Percentiles rank a stretch among this genome's conserved stretches.
Conservation (phyloP, 2,888 invertebrate genomes). For the Drosophila demipolita region DNA sequence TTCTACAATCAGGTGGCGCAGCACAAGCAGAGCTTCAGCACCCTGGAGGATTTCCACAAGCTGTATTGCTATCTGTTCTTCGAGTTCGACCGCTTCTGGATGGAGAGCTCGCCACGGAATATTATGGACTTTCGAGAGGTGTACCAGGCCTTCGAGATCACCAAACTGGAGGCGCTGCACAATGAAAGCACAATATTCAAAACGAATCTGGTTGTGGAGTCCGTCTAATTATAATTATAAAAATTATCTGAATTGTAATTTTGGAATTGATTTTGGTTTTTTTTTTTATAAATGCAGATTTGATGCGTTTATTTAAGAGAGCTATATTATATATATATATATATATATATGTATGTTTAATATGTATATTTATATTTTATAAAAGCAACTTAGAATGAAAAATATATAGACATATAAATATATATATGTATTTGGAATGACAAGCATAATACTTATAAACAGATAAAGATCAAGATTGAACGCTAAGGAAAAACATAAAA, state of each 20-base stretch:
- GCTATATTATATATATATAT: conserved; percentile 49
- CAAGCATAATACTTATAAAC: conserved; percentile 63
- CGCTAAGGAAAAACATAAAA: conserved; percentile 43
- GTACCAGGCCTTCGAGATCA: conserved; percentile 93
- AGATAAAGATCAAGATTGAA: conserved; percentile 59
- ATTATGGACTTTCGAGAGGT: conserved; percentile 98
- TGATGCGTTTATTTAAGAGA: conserved; percentile 76
- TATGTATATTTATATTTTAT: conserved; percentile 64
- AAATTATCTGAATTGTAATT: neutral
- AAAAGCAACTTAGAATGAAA: conserved; percentile 26
- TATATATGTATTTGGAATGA: conserved; percentile 57
- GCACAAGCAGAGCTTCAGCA: conserved; percentile 87
- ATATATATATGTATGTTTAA: conserved; percentile 56
- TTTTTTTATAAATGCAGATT: conserved; percentile 70
- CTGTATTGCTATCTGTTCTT: conserved; percentile 97
- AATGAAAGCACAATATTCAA: conserved; percentile 90
- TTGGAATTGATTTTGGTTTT: neutral
- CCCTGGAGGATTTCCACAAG: conserved; percentile 93
- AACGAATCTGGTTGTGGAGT: conserved; percentile 92
- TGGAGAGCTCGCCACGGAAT: conserved; percentile 94
- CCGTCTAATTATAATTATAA: conserved; percentile 85
- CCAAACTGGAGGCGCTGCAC: conserved; percentile 88
- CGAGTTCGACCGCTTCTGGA: conserved; percentile 98
- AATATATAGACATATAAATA: too few species aligned
- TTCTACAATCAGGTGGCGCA: conserved; percentile 90